A percentile compares a stretch with the other conserved stretches of the same genome.
Conservation (phyloP, 2,888 invertebrate genomes). For the Prionchulus punctatus region DNA sequence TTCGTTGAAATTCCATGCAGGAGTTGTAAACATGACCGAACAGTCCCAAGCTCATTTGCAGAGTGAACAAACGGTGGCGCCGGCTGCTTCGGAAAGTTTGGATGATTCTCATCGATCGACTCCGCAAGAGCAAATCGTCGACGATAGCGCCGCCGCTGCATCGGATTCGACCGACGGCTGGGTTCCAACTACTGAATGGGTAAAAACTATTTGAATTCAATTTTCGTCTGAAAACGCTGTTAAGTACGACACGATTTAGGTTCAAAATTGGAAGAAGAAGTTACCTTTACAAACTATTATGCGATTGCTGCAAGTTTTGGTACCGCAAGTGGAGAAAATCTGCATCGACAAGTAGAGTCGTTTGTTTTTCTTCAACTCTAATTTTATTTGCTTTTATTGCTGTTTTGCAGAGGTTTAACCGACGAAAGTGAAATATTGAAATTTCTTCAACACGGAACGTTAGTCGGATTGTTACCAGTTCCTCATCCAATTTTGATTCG, state of each 20-base stretch:
- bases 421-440: conserved; percentile 98
- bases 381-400: conserved; percentile 19
- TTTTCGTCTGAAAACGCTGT: background rate
- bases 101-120: conserved; percentile 8
- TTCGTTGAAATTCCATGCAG: conserved; percentile 32
- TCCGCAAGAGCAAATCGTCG: conserved; percentile 63
- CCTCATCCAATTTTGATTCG: conserved; percentile 97
- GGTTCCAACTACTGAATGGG: conserved; percentile 92
- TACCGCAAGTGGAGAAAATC: conserved; percentile 98
- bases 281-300: conserved; percentile 96
- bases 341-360: conserved; percentile 77
- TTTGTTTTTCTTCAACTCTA: background rate
- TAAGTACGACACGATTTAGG: conserved; percentile 24
- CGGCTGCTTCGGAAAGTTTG: conserved; percentile 9
- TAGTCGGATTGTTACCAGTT: conserved; percentile 89
- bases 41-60: conserved; percentile 66
- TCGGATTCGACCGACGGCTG: conserved; percentile 39
- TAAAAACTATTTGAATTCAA: conserved; percentile 33
- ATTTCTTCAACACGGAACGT: conserved; percentile 92
- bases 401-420: conserved; percentile 61
- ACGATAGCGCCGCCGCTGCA: background rate
- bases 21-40: conserved; percentile 81
- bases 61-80: background rate
- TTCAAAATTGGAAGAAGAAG: conserved; percentile 80
- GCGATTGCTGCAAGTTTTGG: conserved; percentile 89